Evolutionary conservation across 2,888 invertebrate genomes (phyloP).

Genomic region (Amphipoea oculea): DNA sequence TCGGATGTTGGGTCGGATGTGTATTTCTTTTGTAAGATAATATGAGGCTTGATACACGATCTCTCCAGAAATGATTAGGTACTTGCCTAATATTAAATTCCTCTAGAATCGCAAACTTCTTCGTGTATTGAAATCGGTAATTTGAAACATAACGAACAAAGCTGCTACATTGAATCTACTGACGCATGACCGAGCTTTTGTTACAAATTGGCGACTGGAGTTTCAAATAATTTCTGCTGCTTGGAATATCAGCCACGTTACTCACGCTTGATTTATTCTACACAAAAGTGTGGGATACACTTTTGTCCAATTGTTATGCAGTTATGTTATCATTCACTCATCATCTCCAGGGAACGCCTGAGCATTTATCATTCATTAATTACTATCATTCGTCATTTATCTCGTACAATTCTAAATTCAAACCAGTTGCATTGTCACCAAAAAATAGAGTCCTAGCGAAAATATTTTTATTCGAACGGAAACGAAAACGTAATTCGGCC

Average conservation of each 20-base stretch:
- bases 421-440: background rate
- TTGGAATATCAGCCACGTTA: background rate
- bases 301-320: background rate
- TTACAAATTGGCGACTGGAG: background rate
- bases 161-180: background rate
- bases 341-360: background rate
- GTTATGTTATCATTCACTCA: background rate
- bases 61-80: background rate
- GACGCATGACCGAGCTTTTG: background rate
- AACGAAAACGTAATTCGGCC: background rate
- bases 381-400: background rate
- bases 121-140: background rate
- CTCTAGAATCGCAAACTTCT: background rate
- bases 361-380: background rate
- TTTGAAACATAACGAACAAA: background rate
- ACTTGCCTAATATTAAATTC: background rate
- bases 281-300: background rate
- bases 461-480: background rate
- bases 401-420: background rate
- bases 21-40: conserved; percentile 3
- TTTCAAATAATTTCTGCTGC: background rate
- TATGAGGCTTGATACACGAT: conserved; percentile 3
- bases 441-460: background rate
- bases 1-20: conserved; percentile 3
- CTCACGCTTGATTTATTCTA: background rate